These are phyloP conservation scores for Iphiclides podalirius DNA, from an alignment of 2,888 invertebrate genomes.

Conservation along the genomic window DNA sequence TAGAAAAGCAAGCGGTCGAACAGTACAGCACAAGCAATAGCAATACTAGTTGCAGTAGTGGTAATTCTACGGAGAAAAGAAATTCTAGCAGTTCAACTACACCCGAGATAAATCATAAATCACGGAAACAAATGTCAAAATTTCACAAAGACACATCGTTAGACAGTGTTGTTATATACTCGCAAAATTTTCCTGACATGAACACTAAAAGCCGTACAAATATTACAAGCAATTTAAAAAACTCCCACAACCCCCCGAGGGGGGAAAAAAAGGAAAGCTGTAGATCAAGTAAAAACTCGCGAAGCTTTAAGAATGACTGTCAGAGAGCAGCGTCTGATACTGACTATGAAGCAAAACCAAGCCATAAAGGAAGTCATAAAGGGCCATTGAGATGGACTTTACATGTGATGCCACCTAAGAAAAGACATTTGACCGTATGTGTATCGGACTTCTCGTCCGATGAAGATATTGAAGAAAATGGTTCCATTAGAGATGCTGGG, in stretches of 20 bases:
- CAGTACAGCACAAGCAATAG: conserved; percentile 81
- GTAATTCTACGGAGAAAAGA: conserved; percentile 59
- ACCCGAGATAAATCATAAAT: conserved; percentile 44
- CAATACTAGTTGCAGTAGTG: conserved; percentile 72
- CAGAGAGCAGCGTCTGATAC: conserved; percentile 69
- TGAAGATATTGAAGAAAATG: conserved; percentile 54
- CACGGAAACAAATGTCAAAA: conserved; percentile 53
- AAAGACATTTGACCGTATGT: conserved; percentile 60
- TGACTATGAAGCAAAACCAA: conserved; percentile 56
- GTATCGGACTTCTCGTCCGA: conserved; percentile 69
- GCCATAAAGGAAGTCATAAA: conserved; percentile 49
- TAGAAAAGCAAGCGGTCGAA: conserved; percentile 84
- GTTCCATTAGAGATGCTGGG: conserved; percentile 57
- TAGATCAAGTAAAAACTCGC: conserved; percentile 48
- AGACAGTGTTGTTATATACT: conserved; percentile 69
- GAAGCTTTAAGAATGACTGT: conserved; percentile 52
- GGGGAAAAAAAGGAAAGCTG: conserved; percentile 75
- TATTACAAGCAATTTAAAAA: conserved; percentile 74
- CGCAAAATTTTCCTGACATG: conserved; percentile 71
- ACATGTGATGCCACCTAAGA: conserved; percentile 63
- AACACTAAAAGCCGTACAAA: conserved; percentile 56
- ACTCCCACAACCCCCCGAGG: conserved; percentile 77
- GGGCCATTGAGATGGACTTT: conserved; percentile 61
- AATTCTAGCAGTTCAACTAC: conserved; percentile 41
- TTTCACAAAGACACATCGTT: conserved; percentile 67